A percentile compares a stretch with the other conserved stretches of the same genome.
These are phyloP conservation scores for Heliconius hermathena DNA, from an alignment of 1,140 invertebrate species.

Conservation along the genomic window DNA sequence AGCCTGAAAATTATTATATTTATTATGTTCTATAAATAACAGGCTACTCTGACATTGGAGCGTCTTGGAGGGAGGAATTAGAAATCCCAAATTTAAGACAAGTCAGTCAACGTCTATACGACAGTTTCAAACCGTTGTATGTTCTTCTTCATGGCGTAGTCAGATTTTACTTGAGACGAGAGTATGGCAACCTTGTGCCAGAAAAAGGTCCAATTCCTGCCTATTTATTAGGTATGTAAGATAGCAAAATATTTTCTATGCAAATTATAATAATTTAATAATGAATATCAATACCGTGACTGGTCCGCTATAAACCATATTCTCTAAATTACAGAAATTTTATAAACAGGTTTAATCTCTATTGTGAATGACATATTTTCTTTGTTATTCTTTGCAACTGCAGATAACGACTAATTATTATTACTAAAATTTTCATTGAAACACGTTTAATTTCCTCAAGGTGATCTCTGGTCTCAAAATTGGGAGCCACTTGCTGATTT, in stretches of 20 bases:
- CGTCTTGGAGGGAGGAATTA: conserved; percentile 83
- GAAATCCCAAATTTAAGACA: conserved; percentile 82
- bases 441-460: conserved; percentile 49
- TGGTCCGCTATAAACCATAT: no score
- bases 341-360: no score
- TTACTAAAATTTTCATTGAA: no score
- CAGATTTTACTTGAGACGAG: conserved; percentile 62
- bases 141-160: conserved; percentile 86
- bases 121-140: conserved; percentile 85
- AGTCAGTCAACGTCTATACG: conserved; percentile 82
- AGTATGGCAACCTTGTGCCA: conserved; percentile 59
- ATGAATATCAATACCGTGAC: no score
- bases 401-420: no score
- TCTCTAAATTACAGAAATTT: no score
- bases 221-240: conserved; percentile 60
- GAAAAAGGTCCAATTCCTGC: conserved; percentile 80
- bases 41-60: conserved; percentile 85
- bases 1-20: background rate
- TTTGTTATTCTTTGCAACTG: no score
- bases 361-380: no score
- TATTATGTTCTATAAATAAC: conserved; percentile 25
- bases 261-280: no score
- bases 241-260: no score
- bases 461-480: conserved; percentile 83
- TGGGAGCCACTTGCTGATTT: conserved; percentile 82